Base-by-base conservation (phyloP, 2,888 invertebrate species). In the Agrilus biguttatus region DNA sequence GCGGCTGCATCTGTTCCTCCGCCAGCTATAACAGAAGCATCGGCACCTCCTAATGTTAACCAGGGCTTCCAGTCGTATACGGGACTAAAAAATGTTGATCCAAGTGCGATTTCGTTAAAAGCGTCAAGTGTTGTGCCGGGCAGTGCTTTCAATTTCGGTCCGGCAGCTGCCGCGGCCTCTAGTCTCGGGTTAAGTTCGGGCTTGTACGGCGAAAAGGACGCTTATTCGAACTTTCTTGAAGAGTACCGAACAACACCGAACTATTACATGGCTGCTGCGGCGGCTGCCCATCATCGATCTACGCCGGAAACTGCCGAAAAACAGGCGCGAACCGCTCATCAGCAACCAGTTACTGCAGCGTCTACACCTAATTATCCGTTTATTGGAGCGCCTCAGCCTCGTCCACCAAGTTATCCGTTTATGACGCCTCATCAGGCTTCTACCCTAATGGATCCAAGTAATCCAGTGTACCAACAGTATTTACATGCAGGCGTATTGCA, bases 111-210 rank as follows among this genome's bases (percentile, higher is more conserved):
- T 51, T 72, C 78, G 10, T 58, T 82, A 39, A 76, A 84, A 53
- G 77, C 81, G 39, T 69, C 76, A 5, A 77, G 77, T 53, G 80
- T 84, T 58, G 83, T 87, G 49, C 78, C 87, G 7, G 80, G 83
- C 21, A 86, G 85, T 65, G 86, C 88, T 40, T 89, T 88, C 55
- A 88, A 87, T 60, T 89, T 87, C 57, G 84, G 84, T 14, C 73
- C 84, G 4, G 70, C 83, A 1, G 71, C 80, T 4, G 73, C 84
- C 3, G 70, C 83, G 1, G 71, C 80, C 4, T 72, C 75, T 45
- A 66, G 68, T 4, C 67, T 81, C 56, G 67, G 71, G 36, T 62
- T 77, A 42, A 61, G 69, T 44, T 60, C 75, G 12, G 73, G 75
- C 13, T 61, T 79, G 37, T 78, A 78, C 53, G 71, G 70, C 7